Percentiles rank a stretch among this genome's conserved stretches.
phyloP scores from a whole-genome alignment of 2,888 invertebrate genomes.

The Gisinianus flammeolus region DNA sequence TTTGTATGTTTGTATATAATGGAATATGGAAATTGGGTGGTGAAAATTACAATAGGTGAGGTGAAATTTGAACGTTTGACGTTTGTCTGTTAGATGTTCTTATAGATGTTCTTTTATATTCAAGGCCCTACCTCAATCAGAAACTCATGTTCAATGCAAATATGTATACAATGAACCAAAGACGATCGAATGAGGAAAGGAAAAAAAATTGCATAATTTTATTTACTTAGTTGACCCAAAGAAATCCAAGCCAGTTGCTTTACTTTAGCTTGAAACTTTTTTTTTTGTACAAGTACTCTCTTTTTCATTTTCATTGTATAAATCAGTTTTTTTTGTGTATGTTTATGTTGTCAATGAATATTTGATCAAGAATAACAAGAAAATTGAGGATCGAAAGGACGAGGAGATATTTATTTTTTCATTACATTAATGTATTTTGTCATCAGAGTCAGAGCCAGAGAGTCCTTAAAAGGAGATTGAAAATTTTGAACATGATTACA shows the following conservation, averaged over 20 bases:
- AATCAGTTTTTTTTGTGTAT: not conserved
- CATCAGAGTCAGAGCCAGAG: not conserved
- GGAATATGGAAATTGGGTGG: not conserved
- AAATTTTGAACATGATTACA: not conserved
- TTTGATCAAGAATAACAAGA: too few relatives aligned
- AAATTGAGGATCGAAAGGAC: too few relatives aligned
- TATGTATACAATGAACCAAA: not conserved
- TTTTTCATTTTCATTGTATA: not conserved
- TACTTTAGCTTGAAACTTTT: not conserved
- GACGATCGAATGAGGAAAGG: not conserved
- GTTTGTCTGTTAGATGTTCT: too few relatives aligned
- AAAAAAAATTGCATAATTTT: not conserved
- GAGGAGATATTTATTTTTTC: too few relatives aligned
- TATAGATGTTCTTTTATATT: not conserved
- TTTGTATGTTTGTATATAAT: too few relatives aligned
- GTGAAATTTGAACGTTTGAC: too few relatives aligned
- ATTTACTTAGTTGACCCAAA: not conserved
- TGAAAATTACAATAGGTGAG: conserved; percentile 9
- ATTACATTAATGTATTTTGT: too few relatives aligned
- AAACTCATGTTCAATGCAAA: not conserved
- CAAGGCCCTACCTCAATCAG: not conserved
- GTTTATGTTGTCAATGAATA: too few relatives aligned
- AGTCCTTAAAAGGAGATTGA: not conserved
- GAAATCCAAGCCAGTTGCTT: not conserved
- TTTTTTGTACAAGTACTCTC: not conserved